Base-by-base conservation (phyloP, 1,140 invertebrate species). In the Pteromalus puparum region DNA sequence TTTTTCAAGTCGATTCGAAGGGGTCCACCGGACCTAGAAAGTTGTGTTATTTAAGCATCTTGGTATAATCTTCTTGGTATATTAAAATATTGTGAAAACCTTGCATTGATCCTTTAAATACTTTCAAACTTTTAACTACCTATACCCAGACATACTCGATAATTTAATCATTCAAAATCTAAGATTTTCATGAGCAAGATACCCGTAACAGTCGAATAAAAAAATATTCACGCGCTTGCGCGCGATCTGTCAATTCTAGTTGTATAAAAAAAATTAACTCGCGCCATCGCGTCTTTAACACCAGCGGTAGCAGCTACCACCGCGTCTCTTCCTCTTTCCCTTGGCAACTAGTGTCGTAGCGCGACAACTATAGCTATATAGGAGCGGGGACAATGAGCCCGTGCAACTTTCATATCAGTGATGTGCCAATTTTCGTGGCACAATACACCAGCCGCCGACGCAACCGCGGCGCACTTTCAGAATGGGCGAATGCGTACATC, bases 331-430 rank as follows among this genome's bases (percentile, higher is more conserved):
- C 10, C 38, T 48, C 15, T 61, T n/a, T n/a, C 18, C 6, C 21
- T 61, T 18, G 21, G 53, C 18, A 61, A n/a, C 53, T 61, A n/a
- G 18, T n/a, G 53, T 61, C 53, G 21, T 61, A 61, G 53, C 53
- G 53, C 6, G 53, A 61, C 21, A 61, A n/a, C 18, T 53, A 53
- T 53, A 53, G 48, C 21, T n/a, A n/a, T n/a, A n/a, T 61, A n/a
- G 53, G 15, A n/a, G 53, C 53, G 53, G n/a, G 65, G 81, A 90
- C 87, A 88, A 89, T 90, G 87, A 87, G 87, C 84, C 82, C 77
- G 75, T 77, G 84, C 81, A 89, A 90, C 81, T 91, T 91, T 91
- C 89, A 73, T 90, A 91, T 91, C 90, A 88, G 88, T 85, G 89
- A 90, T 91, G 90, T 89, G 83, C 90, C 90, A 90, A 90, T 90